These are phyloP conservation scores for Rissa tridactyla DNA, from an alignment of 2,113 vertebrate genomes.

Conservation along the genomic window DNA sequence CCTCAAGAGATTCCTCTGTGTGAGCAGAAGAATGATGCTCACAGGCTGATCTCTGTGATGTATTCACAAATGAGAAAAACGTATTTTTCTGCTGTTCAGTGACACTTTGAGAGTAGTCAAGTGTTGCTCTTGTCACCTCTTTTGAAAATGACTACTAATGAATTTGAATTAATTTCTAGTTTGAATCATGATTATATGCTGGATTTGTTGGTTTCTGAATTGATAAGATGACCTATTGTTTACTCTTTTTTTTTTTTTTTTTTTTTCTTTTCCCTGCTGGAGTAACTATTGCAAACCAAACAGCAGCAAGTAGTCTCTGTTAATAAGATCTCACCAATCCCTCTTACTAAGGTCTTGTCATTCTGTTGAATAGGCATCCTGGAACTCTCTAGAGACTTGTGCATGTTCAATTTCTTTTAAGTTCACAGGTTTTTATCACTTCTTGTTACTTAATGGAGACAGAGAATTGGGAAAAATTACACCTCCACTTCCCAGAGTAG, in stretches of 20 bases:
- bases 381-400: background rate
- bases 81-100: background rate
- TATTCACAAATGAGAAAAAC: background rate
- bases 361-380: background rate
- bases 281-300: background rate
- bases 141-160: background rate
- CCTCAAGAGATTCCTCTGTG: background rate
- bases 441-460: background rate
- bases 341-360: background rate
- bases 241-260: background rate
- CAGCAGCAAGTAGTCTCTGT: background rate
- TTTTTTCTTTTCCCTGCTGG: background rate
- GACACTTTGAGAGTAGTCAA: background rate
- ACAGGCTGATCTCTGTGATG: background rate
- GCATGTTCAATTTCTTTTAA: background rate
- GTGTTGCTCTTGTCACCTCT: background rate
- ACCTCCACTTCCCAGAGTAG: background rate
- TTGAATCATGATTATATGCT: background rate
- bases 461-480: background rate
- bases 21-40: background rate
- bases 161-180: background rate
- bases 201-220: background rate
- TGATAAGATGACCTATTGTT: background rate
- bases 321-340: background rate
- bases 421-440: background rate